These are phyloP conservation scores for Drosophila littoralis DNA, from an alignment of 1,140 invertebrate species.

Conservation along the genomic window DNA sequence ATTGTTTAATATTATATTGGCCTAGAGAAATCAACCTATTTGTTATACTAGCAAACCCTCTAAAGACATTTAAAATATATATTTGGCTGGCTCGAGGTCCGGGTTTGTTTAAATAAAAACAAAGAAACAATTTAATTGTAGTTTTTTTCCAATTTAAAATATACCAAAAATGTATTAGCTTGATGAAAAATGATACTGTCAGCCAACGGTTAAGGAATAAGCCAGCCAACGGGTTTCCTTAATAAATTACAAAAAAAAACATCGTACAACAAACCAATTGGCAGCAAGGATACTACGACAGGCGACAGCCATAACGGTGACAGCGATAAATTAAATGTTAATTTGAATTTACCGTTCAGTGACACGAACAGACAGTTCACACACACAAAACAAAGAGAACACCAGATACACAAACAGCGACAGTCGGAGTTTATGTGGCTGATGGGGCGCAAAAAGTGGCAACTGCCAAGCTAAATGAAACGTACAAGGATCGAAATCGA, in stretches of 20 bases:
- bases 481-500: conserved; percentile 50
- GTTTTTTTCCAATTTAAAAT: too few species aligned
- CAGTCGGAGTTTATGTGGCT: conserved; percentile 24
- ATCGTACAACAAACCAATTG: conserved; percentile 31
- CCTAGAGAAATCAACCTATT: too few species aligned
- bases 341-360: conserved; percentile 83
- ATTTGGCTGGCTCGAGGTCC: too few species aligned
- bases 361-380: conserved; percentile 66
- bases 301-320: conserved; percentile 82
- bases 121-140: too few species aligned
- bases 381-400: conserved; percentile 21
- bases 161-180: too few species aligned
- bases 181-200: conserved; percentile 14
- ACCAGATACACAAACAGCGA: conserved; percentile 5
- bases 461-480: conserved; percentile 69
- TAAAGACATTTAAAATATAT: too few species aligned
- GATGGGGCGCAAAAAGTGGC: conserved; percentile 60
- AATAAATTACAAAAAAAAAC: conserved; percentile 71
- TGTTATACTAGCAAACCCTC: too few species aligned
- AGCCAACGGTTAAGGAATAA: conserved; percentile 34
- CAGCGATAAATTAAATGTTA: conserved; percentile 83
- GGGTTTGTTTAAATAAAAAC: too few species aligned
- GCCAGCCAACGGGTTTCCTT: conserved; percentile 64
- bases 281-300: conserved; percentile 55
- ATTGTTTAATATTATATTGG: too few species aligned